These are phyloP conservation scores for Guaruba guarouba DNA, from an alignment of 2,113 vertebrate species.

Conservation along the genomic window DNA sequence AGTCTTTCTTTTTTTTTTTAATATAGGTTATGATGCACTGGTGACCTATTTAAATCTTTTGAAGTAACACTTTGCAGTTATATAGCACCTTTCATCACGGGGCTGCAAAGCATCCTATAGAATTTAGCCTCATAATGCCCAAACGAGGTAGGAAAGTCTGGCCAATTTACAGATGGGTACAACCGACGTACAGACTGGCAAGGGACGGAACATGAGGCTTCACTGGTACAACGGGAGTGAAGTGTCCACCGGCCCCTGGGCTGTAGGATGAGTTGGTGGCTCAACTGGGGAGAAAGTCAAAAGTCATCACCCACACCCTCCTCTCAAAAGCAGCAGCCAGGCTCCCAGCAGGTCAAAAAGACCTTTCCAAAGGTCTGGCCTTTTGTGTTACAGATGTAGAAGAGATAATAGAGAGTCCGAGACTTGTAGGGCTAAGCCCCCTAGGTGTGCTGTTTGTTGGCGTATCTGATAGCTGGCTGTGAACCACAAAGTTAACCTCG, in stretches of 20 bases:
- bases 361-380: not conserved
- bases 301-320: not conserved
- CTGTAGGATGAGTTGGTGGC: accelerated
- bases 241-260: not conserved
- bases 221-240: not conserved
- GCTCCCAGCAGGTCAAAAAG: not conserved
- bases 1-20: not conserved
- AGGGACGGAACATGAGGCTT: not conserved
- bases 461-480: accelerated
- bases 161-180: conserved; percentile 3
- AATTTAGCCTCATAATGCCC: conserved; percentile 39
- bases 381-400: not conserved
- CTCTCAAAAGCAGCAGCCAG: not conserved
- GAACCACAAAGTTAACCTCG: not conserved
- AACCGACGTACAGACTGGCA: not conserved
- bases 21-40: conserved; percentile 25
- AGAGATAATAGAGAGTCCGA: not conserved
- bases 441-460: not conserved
- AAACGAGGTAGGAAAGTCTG: conserved; percentile 46
- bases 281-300: not conserved
- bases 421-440: accelerated
- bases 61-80: conserved; percentile 42
- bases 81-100: conserved; percentile 40
- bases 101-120: conserved; percentile 32
- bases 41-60: not conserved